These are phyloP conservation scores for Philaenus spumarius DNA, from an alignment of 1,140 invertebrate species.

Conservation along the genomic window DNA sequence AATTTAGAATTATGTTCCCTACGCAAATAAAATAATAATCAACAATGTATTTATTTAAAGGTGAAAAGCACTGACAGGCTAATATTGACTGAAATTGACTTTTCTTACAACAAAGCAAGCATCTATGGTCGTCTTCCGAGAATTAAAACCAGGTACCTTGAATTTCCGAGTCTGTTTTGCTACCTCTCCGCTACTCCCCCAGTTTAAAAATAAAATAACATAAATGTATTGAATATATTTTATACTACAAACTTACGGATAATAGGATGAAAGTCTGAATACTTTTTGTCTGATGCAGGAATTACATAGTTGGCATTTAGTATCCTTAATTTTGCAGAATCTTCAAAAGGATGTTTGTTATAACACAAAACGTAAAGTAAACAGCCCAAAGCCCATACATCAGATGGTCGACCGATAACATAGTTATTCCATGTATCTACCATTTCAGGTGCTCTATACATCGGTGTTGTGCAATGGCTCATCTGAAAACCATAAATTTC, in stretches of 20 bases:
- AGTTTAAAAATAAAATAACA: too few species aligned
- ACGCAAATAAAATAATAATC: too few species aligned
- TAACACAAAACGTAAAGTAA: slow-evolving; percentile 89
- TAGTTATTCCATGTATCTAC: slow-evolving; percentile 97
- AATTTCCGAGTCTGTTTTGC: too few species aligned
- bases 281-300: slow-evolving; percentile 69
- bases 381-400: slow-evolving; percentile 97
- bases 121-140: too few species aligned
- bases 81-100: too few species aligned
- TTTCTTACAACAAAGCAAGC: too few species aligned
- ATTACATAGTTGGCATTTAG: slow-evolving; percentile 93
- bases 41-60: too few species aligned
- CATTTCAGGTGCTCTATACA: slow-evolving; percentile 93
- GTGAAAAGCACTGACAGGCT: too few species aligned
- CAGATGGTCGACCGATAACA: slow-evolving; percentile 78
- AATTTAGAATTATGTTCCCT: too few species aligned
- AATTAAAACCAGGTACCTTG: too few species aligned
- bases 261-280: slow-evolving; percentile 81
- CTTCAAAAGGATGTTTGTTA: slow-evolving; percentile 94
- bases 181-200: too few species aligned
- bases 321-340: slow-evolving; percentile 91
- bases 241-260: slow-evolving; percentile 69
- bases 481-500: slow-evolving; percentile 42
- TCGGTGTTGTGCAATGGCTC: slow-evolving; percentile 71
- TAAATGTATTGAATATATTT: too few species aligned